Base-by-base conservation (phyloP, 2,888 invertebrate genomes). In the Gryllus longicercus region DNA sequence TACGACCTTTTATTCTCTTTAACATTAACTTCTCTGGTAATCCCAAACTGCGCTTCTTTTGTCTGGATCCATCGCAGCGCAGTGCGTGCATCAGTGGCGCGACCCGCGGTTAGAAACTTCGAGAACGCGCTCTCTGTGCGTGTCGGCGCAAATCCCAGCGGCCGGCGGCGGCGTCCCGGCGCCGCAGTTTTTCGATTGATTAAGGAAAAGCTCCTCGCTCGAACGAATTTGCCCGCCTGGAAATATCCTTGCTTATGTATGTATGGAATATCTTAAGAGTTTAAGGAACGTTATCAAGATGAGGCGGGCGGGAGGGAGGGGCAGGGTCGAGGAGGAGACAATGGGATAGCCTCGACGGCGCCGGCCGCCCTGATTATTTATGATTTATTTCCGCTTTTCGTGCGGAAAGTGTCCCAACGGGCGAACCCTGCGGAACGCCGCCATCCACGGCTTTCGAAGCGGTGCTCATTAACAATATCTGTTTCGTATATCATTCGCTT, bases 241-340 rank as follows among this genome's bases (percentile, higher is more conserved):
- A 63, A 63, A 63, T n/a, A 63, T 63, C 63, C 63, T 63, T 63
- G 63, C 63, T 63, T 63, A 63, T 63, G 63, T 63, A 63, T 63
- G 63, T 63, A 63, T 63, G 63, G 63, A 63, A 63, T 63, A 63
- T 63, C 63, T 63, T 63, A 63, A 63, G 63, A 63, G 63, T 63
- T 63, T 63, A 63, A 63, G 63, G 63, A 63, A 63, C 63, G 63
- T 63, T 63, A 63, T 63, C 63, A 63, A 63, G 63, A 63, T 63
- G 63, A 1, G 38, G 8, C 38, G 38, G 38, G 38, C 38, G 38
- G 63, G 14, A 63, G 63, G 12, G 16, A 63, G n/a, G 63, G 63
- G 63, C 5, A 63, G 16, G n/a, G 16, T 4, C 14, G 63, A n/a
- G 63, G n/a, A 63, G 63, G 63, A 63, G 63, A 63, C 63, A 63